Base-by-base conservation (phyloP, 2,113 vertebrate species). In the Lontra canadensis region DNA sequence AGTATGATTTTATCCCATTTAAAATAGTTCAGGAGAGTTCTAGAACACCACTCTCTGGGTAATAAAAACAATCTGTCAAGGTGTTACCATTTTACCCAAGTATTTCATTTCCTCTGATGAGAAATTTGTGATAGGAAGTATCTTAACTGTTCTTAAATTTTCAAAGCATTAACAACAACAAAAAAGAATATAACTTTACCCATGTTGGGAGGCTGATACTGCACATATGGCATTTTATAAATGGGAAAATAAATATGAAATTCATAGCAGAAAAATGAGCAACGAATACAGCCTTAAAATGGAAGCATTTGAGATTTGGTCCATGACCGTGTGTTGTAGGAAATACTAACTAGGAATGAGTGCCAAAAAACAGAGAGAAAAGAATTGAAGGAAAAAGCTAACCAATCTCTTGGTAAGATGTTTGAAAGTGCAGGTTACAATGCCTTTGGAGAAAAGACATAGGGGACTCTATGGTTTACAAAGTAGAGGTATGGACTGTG, bases 1-100 rank as follows among this genome's bases (percentile, higher is more conserved):
- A 52, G 52, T 67, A 47, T 21, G 47, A 57, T 94, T 97, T 88
- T 78, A 25, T 69, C 23, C 26, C n/a, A 59, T 78, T 82, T 88
- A 76, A 95, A 97, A 90, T 73, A 92, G 90, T 65, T 73, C 84
- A 82, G 31, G 11, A 85, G 14, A 52, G 23, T 96, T 97, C 73
- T 39, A 94, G 39, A 88, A 94, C 8, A 67, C n/a, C 76, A 21
- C 9, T 88, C 4, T 90, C 59, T 92, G 36, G 2, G 52, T 76
- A 91, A 92, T 47, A 83, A 81, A 73, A 74, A 47, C 1, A 31
- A 25, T 65, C 84, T 88, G 85, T 69, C 18, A 61, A 55, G 23
- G 21, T 34, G 29, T 69, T 88, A 36, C 4, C 31, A 47, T 88
- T 95, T 87, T 61, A 25, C 88, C 25, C 4, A 94, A 63, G 55